Conservation (phyloP, 2,888 invertebrate genomes). For the Spialia ferax region DNA sequence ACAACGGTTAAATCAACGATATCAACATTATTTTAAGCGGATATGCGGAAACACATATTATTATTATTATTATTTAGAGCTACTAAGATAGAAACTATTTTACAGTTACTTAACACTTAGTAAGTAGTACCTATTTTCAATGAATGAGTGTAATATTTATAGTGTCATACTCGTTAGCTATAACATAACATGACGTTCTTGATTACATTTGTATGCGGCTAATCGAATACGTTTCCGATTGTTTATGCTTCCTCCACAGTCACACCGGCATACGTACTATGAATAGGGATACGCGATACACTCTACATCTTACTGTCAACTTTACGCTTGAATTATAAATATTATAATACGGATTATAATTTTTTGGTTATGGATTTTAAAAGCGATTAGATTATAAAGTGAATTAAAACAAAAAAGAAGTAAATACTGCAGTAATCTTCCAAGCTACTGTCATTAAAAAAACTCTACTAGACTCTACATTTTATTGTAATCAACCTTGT, state of each 20-base stretch:
- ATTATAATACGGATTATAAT: neutral
- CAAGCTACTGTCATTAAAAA: too few relatives aligned
- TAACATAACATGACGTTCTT: slow-evolving; percentile 44
- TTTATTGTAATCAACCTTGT: neutral
- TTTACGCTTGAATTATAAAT: neutral
- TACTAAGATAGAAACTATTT: neutral
- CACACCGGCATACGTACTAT: slow-evolving; percentile 13
- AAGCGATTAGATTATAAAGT: neutral
- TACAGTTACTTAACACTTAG: too few relatives aligned
- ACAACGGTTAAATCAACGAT: too few relatives aligned
- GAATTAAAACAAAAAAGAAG: too few relatives aligned
- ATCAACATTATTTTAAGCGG: too few relatives aligned
- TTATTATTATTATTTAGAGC: neutral
- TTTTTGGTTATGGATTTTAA: neutral
- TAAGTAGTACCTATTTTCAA: neutral
- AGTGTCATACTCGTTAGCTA: slow-evolving; percentile 22
- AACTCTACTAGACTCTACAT: neutral
- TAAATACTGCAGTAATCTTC: too few relatives aligned
- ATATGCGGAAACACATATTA: too few relatives aligned
- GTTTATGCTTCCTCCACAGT: slow-evolving; percentile 47
- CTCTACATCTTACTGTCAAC: neutral
- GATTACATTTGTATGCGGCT: slow-evolving; percentile 47
- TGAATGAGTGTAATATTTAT: slow-evolving; percentile 22
- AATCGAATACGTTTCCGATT: slow-evolving; percentile 51
- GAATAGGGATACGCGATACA: slow-evolving; percentile 15